Evolutionary conservation across 2,888 invertebrate genomes (phyloP), one percentile per base, ranked within the genome.

Genomic region (Argynnis bischoffii): DNA sequence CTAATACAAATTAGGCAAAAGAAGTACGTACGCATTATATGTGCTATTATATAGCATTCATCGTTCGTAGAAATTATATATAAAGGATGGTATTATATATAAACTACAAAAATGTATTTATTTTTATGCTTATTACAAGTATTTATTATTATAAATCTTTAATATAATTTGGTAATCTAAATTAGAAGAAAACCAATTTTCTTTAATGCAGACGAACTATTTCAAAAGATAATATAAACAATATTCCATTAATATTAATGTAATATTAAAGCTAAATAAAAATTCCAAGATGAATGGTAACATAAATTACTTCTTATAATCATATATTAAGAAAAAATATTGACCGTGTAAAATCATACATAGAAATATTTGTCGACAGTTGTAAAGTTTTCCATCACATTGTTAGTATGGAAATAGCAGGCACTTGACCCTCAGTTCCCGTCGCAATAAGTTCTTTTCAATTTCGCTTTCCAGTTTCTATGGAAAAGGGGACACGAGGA

Each of bases 1-100:
- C 63, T 71, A 63, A 63, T 70, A 72, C 8, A 41, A 8, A 74
- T 74, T 69, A 71, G 61, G 59, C 21, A 56, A 56, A 26, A 51
- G 51, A 21, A 66, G 48, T 53, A 26, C n/a, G 51, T 15, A 55
- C 31, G 41, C 13, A n/a, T 47, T 48, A n/a, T 48, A 41, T 41
- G 35, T 2, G 11, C 11, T 41, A 41, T 8, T 41, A 41, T 0
- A 41, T 41, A 11, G 35, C 8, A 41, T 11, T 8, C 3, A 41
- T 41, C 11, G 11, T 41, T 41, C 35, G 35, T 41, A 41, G 35
- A 41, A 6, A 41, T 41, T 8, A 41, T 2, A 11, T 8, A 11
- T 41, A 41, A 41, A 41, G 4, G 26, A 26, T 26, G 4, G 26
- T 26, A 26, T 3, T 41, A 41, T 11, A 2, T 8, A 41, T 41